Conservation (phyloP, 2,113 vertebrate species). For the Phyllopteryx taeniolatus region DNA sequence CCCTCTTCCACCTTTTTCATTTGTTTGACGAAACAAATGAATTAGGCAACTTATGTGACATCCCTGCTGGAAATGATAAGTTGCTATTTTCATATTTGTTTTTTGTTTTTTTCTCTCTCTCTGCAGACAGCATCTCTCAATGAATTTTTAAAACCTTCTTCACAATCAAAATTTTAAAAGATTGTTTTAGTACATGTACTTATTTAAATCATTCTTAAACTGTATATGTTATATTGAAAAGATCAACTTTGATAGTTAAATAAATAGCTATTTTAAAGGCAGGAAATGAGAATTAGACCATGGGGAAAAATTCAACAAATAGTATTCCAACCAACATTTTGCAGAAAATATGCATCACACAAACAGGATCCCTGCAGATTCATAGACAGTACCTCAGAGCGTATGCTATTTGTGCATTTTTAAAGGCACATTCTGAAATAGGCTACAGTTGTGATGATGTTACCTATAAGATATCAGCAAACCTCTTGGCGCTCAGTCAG, state of each 20-base stretch:
- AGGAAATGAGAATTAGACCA: too few species aligned
- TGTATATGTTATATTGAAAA: neutral
- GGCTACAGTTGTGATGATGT: too few species aligned
- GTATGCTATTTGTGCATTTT: too few species aligned
- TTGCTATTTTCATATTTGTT: constrained; percentile 52
- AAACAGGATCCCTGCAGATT: too few species aligned
- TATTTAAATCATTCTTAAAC: neutral
- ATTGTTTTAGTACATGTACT: constrained; percentile 12
- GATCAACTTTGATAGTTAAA: neutral
- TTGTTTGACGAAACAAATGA: constrained; percentile 49
- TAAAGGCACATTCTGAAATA: too few species aligned
- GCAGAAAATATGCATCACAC: too few species aligned
- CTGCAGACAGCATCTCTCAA: constrained; percentile 17
- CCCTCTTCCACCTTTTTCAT: constrained; percentile 46
- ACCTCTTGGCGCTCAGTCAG: too few species aligned
- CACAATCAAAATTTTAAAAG: constrained; percentile 3
- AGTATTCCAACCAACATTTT: too few species aligned
- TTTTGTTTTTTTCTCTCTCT: constrained; percentile 13
- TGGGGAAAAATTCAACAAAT: too few species aligned
- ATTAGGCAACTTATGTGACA: constrained; percentile 43
- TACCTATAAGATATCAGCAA: too few species aligned
- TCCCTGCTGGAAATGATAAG: constrained; percentile 40
- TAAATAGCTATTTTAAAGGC: neutral
- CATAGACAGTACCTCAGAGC: too few species aligned
- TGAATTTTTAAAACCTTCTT: constrained; percentile 20